Evolutionary conservation across 2,797 vertebrate species (phyloP).

Genomic region (Merluccius polli): DNA sequence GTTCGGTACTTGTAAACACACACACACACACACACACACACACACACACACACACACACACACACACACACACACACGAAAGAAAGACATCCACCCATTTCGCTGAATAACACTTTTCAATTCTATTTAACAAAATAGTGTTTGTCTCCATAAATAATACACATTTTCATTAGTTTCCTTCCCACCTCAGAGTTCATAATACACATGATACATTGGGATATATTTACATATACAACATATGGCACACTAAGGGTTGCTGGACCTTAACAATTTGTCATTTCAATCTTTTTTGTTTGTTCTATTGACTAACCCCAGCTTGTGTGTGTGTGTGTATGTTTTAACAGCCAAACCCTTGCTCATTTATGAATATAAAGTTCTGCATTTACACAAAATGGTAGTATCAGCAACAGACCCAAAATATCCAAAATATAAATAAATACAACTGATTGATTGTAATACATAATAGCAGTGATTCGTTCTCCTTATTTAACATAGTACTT

Average conservation of each 20-base stretch:
- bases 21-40: slow-evolving; percentile 9
- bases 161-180: slow-evolving; percentile 75
- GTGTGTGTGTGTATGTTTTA: neutral
- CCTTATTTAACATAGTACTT: slow-evolving; percentile 55
- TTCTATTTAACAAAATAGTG: slow-evolving; percentile 99
- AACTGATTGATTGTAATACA: slow-evolving; percentile 65
- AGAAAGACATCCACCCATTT: slow-evolving; percentile 61
- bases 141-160: slow-evolving; percentile 81
- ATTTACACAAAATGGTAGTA: slow-evolving; percentile 32
- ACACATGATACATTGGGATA: slow-evolving; percentile 71
- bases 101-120: slow-evolving; percentile 80
- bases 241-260: slow-evolving; percentile 63
- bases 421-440: slow-evolving; percentile 54
- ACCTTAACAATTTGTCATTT: slow-evolving; percentile 33
- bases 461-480: slow-evolving; percentile 73
- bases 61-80: slow-evolving; percentile 21
- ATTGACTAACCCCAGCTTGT: slow-evolving; percentile 30
- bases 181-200: slow-evolving; percentile 76
- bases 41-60: slow-evolving; percentile 9
- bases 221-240: slow-evolving; percentile 73
- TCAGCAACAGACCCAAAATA: slow-evolving; percentile 59
- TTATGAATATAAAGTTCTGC: slow-evolving; percentile 12
- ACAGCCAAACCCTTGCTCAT: neutral
- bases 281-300: slow-evolving; percentile 11
- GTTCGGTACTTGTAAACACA: neutral